Evolutionary conservation across 2,888 invertebrate species (phyloP).

Genomic region (Heliconius aoede): DNA sequence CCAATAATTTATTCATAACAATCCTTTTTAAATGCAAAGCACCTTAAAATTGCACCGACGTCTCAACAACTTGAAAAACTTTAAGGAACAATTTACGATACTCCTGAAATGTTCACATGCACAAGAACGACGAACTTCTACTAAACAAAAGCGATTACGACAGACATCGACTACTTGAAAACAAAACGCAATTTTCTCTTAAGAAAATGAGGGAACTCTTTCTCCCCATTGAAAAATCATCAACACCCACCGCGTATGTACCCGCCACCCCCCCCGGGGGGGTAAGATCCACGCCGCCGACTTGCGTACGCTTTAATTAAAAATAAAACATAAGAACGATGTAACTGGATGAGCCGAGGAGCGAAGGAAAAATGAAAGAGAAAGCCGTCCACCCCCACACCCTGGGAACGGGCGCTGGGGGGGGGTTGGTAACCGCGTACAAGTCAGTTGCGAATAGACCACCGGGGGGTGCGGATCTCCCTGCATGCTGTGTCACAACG

Average conservation of each 20-base stretch:
- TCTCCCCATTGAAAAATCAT: slow-evolving; percentile 85
- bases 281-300: slow-evolving; percentile 81
- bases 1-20: slow-evolving; percentile 35
- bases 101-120: slow-evolving; percentile 71
- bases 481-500: slow-evolving; percentile 77
- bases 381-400: slow-evolving; percentile 78
- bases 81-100: slow-evolving; percentile 79
- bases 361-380: slow-evolving; percentile 85
- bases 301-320: slow-evolving; percentile 85
- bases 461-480: slow-evolving; percentile 74
- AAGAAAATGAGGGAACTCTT: slow-evolving; percentile 85
- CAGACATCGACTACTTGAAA: slow-evolving; percentile 84
- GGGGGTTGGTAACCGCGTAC: slow-evolving; percentile 67
- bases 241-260: slow-evolving; percentile 83
- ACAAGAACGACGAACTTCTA: slow-evolving; percentile 65
- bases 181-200: slow-evolving; percentile 85
- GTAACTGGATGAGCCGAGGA: slow-evolving; percentile 84
- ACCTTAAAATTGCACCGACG: slow-evolving; percentile 65
- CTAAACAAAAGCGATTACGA: slow-evolving; percentile 84
- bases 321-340: slow-evolving; percentile 85
- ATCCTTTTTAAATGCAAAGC: slow-evolving; percentile 60
- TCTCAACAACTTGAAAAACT: slow-evolving; percentile 72
- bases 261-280: slow-evolving; percentile 62
- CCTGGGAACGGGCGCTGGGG: slow-evolving; percentile 59
- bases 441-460: slow-evolving; percentile 79